These are phyloP conservation scores for Rafetus swinhoei DNA, from an alignment of 2,113 vertebrate genomes.

Conservation along the genomic window DNA sequence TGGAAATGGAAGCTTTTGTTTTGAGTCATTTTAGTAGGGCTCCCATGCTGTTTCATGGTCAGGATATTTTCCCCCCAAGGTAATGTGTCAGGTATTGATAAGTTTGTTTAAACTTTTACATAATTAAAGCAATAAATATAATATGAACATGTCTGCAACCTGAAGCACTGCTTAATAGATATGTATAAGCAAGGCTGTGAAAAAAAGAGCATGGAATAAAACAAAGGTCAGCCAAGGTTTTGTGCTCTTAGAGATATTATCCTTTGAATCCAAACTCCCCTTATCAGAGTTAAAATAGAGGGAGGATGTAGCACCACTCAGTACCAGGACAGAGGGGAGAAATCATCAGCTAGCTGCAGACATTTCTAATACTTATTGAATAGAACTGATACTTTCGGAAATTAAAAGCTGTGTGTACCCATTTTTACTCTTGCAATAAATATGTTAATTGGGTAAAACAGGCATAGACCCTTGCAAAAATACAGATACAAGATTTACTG, in stretches of 20 bases:
- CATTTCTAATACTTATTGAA: conserved; percentile 56
- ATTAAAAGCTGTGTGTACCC: conserved; percentile 55
- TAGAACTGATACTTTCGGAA: conserved; percentile 56
- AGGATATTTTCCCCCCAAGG: conserved; percentile 31
- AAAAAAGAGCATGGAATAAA: conserved; percentile 16
- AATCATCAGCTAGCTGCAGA: conserved; percentile 45
- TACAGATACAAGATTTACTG: conserved; percentile 65
- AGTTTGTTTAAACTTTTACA: conserved; percentile 52
- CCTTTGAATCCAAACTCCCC: conserved; percentile 42
- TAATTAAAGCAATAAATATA: conserved; percentile 67
- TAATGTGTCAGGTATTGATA: conserved; percentile 58
- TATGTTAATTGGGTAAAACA: conserved; percentile 63
- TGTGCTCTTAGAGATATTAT: conserved; percentile 46
- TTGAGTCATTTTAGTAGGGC: conserved; percentile 1
- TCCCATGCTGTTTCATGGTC: conserved; percentile 16
- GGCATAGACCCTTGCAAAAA: conserved; percentile 52
- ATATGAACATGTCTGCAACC: conserved; percentile 48
- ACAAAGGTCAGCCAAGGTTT: conserved; percentile 55
- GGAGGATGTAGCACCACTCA: conserved; percentile 21
- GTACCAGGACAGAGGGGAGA: conserved; percentile 64
- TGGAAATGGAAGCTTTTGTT: conserved; percentile 54
- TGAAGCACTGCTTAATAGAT: conserved; percentile 23
- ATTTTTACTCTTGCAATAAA: conserved; percentile 37
- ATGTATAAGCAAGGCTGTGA: conserved; percentile 8
- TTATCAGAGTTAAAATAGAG: conserved; percentile 56